Evolutionary conservation across 2,797 vertebrate genomes (phyloP).

Genomic region (Coranthus polyacanthus): DNA sequence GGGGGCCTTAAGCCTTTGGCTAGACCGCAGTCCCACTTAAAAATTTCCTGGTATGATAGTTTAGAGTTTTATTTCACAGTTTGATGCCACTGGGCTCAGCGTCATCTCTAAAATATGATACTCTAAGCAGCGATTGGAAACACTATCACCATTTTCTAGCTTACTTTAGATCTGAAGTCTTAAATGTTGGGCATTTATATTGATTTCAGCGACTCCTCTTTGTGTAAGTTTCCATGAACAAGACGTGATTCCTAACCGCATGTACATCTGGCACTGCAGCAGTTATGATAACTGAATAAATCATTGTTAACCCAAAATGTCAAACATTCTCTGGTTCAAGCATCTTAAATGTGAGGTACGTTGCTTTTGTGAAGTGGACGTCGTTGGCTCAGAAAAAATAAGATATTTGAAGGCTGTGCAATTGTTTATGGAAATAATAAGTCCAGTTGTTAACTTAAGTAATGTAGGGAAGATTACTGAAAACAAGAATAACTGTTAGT

Average conservation of each 20-base stretch:
- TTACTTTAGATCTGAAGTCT: background rate
- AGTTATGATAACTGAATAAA: too few relatives aligned
- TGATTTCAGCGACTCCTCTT: background rate
- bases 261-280: too few relatives aligned
- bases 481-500: background rate
- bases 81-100: conserved; percentile 7
- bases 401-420: too few relatives aligned
- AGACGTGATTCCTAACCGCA: too few relatives aligned
- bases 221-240: conserved; percentile 6
- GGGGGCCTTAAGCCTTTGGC: conserved; percentile 56
- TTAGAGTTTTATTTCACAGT: conserved; percentile 30
- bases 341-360: too few relatives aligned
- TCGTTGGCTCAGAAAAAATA: too few relatives aligned
- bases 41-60: conserved; percentile 55
- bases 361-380: too few relatives aligned
- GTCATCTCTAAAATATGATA: conserved; percentile 7
- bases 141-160: background rate
- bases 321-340: too few relatives aligned
- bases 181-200: background rate
- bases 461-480: background rate
- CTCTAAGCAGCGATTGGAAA: conserved; percentile 14
- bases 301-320: too few relatives aligned
- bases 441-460: too few relatives aligned
- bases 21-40: conserved; percentile 56
- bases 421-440: too few relatives aligned